Conservation (phyloP, 2,797 vertebrate genomes). For the Dipus sagitta region DNA sequence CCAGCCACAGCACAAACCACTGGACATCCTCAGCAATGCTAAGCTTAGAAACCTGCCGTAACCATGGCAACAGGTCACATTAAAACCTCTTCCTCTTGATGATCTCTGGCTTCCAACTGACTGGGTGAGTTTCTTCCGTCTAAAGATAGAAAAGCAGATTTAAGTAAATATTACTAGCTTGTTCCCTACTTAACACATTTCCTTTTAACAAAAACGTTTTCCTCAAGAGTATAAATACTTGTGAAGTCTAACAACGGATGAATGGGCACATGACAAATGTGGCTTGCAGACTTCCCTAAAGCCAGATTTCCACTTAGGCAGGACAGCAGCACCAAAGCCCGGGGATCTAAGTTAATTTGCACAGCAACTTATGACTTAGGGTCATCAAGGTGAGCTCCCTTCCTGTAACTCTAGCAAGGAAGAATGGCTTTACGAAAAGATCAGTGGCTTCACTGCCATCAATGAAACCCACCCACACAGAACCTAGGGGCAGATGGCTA, state of each 20-base stretch:
- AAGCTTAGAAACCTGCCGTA: constrained; percentile 62
- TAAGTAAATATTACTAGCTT: constrained; percentile 62
- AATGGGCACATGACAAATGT: neutral
- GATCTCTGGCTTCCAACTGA: constrained; percentile 99
- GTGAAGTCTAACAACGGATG: neutral
- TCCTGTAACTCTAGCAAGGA: neutral
- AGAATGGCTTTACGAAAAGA: constrained; percentile 39
- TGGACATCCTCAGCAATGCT: constrained; percentile 76
- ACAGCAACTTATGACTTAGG: neutral
- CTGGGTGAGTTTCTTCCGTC: constrained; percentile 98
- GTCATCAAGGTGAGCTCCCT: neutral
- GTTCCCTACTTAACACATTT: constrained; percentile 39
- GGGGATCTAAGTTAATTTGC: constrained; percentile 35
- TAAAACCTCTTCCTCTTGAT: constrained; percentile 99
- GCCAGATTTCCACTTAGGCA: constrained; percentile 28
- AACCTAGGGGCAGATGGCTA: neutral
- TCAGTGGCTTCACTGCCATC: neutral
- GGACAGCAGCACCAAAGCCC: neutral
- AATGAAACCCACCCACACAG: neutral
- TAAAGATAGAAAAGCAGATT: constrained; percentile 84
- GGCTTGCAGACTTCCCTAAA: constrained; percentile 37
- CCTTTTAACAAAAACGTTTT: constrained; percentile 56
- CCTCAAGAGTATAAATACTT: neutral
- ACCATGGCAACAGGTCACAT: constrained; percentile 51
- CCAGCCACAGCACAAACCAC: constrained; percentile 79